Evolutionary conservation across 2,888 invertebrate species (phyloP).

Genomic region (Hoplodrina blanda): DNA sequence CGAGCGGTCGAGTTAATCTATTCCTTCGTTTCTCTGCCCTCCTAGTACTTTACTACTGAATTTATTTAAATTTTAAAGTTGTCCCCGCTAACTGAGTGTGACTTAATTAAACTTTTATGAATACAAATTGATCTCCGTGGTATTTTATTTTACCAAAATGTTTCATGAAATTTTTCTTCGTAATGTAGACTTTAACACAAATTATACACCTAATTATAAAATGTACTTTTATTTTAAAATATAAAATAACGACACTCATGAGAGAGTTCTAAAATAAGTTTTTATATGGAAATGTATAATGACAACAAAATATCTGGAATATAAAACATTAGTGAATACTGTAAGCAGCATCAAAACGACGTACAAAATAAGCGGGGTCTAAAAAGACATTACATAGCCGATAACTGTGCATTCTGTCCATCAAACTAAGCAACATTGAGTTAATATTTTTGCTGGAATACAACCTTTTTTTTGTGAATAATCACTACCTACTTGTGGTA

Average conservation of each 20-base stretch:
- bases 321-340: conserved; percentile 8
- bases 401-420: no score
- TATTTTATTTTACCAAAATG: conserved; percentile 44
- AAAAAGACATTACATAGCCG: no score
- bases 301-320: conserved; percentile 9
- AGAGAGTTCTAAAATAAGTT: neutral
- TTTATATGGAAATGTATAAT: neutral
- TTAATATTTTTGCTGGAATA: no score
- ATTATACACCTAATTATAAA: neutral
- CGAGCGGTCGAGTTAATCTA: conserved; percentile 68
- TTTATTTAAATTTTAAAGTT: conserved; percentile 66
- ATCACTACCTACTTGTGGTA: no score
- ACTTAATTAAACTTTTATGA: conserved; percentile 58
- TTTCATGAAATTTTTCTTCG: conserved; percentile 14
- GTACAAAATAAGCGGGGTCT: no score
- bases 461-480: no score
- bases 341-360: neutral
- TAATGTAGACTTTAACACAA: neutral
- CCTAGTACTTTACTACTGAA: conserved; percentile 65
- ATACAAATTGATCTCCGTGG: conserved; percentile 45
- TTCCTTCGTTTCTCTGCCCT: conserved; percentile 67
- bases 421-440: no score
- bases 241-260: neutral
- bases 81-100: conserved; percentile 45
- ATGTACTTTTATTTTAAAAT: neutral